phyloP scores from a whole-genome alignment of 2,888 invertebrate species.

The Leptura quadrifasciata region DNA sequence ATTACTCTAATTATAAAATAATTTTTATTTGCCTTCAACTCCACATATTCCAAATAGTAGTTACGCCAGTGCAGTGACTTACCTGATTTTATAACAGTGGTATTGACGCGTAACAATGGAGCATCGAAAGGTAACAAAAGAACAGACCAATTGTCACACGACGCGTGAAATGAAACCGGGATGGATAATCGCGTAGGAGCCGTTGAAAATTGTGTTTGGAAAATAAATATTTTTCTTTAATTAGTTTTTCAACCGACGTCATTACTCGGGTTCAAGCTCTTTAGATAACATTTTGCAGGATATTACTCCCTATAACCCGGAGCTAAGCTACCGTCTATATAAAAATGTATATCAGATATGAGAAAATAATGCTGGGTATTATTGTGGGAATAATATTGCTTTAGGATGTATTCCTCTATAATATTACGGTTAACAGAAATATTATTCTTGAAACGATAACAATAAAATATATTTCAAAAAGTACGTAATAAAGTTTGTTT shows the following conservation, averaged over 20 bases:
- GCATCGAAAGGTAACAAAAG: constrained; percentile 60
- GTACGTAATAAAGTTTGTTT: background rate
- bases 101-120: constrained; percentile 43
- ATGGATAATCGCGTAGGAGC: constrained; percentile 45
- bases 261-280: constrained; percentile 49
- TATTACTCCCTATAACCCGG: constrained; percentile 55
- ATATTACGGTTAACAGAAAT: constrained; percentile 20
- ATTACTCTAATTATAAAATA: background rate
- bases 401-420: constrained; percentile 31
- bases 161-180: constrained; percentile 60
- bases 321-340: constrained; percentile 31
- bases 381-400: constrained; percentile 26
- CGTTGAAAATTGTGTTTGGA: constrained; percentile 65
- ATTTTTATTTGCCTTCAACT: background rate
- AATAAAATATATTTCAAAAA: constrained; percentile 4
- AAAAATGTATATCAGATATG: constrained; percentile 34
- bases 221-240: constrained; percentile 70
- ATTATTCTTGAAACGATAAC: background rate
- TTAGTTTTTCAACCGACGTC: constrained; percentile 58
- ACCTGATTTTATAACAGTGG: constrained; percentile 52
- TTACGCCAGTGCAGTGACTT: constrained; percentile 21
- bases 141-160: constrained; percentile 62
- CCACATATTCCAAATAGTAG: background rate
- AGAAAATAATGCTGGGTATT: constrained; percentile 28
- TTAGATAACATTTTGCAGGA: constrained; percentile 54